Conservation (phyloP, 2,888 invertebrate species). For the Pristionchus fissidentatus region DNA sequence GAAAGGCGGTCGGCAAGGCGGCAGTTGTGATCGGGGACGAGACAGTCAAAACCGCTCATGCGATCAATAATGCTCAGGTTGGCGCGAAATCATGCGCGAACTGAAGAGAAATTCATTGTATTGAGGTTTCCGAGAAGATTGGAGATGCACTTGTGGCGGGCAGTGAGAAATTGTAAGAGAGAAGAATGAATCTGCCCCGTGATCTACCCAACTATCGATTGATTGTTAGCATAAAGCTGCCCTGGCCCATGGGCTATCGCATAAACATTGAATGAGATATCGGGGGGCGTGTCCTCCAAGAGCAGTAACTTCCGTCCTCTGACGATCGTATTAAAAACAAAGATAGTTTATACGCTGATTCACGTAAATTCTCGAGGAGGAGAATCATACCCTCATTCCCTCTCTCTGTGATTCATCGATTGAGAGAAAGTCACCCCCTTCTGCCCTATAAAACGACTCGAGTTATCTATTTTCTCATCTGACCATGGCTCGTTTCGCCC, state of each 20-base stretch:
- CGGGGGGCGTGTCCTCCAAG: background rate
- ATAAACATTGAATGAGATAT: background rate
- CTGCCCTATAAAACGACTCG: conserved; percentile 29
- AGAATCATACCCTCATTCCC: conserved; percentile 2
- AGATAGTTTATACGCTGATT: conserved; percentile 11
- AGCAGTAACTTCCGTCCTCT: background rate
- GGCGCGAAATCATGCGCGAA: no score
- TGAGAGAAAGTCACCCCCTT: conserved; percentile 21
- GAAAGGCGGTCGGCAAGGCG: background rate
- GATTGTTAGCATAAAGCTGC: no score
- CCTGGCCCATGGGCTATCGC: background rate
- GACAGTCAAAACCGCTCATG: background rate
- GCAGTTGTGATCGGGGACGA: background rate
- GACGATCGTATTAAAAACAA: background rate
- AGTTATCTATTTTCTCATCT: conserved; percentile 20
- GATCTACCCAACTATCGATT: background rate
- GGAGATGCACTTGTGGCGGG: background rate
- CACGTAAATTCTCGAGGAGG: conserved; percentile 8
- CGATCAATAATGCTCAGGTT: conserved; percentile 30
- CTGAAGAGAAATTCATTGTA: background rate
- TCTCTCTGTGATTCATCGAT: conserved; percentile 25
- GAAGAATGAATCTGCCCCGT: background rate
- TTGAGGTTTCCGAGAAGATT: conserved; percentile 5
- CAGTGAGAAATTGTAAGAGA: background rate
- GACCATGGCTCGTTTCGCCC: conserved; percentile 1